Evolutionary conservation across 2,113 vertebrate species (phyloP), one percentile per base, ranked within the genome.

Genomic region (Corapipo altera): DNA sequence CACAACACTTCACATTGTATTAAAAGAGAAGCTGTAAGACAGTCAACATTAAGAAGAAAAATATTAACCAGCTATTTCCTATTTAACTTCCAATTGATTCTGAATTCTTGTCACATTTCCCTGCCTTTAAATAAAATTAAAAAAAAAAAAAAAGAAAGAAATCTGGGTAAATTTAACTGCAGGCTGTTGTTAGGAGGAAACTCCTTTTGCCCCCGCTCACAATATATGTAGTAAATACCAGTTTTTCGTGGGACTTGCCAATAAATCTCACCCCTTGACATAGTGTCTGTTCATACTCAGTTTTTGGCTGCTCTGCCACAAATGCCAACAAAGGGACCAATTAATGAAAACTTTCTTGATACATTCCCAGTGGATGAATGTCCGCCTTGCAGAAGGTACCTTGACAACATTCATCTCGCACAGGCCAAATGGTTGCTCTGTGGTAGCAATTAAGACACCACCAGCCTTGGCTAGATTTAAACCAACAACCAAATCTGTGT

Each of bases 241-340:
- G 69, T 95, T 95, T 95, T 94, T 83, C 61, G 59, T 37, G 49
- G 46, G 92, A 70, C 83, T 94, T 96, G 95, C 96, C 95, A 97
- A 67, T 90, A 94, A 96, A 92, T 96, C 88, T 96, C 92, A 95
- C 82, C 83, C 85, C 54, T 70, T 94, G 92, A 96, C 95, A 93
- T 0, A 86, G 93, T 96, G 95, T 95, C 96, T 97, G 96, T 94
- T 96, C 93, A 84, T 88, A 94, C 69, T 64, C 96, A 84, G 90
- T 91, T 95, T 97, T 95, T 97, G 93, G 96, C 95, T 5, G 86
- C 93, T 86, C 83, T 86, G 76, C 93, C 96, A 93, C 90, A 35
- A 95, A 96, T 95, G 85, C 93, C 95, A 97, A 97, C 96, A 97
- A 97, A 96, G 96, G 96, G 93, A 96, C 96, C 95, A 97, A 97